phyloP scores from a whole-genome alignment of 1,140 invertebrate genomes.

The Bombus pascuorum region DNA sequence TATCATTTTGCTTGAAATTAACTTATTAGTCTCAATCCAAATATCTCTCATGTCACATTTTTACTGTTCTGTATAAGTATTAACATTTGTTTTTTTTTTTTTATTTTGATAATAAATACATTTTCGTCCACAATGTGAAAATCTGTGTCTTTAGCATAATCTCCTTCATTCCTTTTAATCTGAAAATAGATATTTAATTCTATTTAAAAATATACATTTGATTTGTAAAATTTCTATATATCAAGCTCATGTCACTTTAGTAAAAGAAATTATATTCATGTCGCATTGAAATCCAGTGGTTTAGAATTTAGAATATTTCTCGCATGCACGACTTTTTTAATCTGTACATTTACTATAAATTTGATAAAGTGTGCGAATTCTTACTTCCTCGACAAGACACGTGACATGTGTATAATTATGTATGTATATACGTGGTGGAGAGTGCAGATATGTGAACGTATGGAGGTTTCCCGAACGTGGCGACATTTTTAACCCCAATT shows the following conservation, averaged over 20 bases:
- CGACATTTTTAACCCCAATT: background rate
- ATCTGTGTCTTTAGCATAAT: background rate
- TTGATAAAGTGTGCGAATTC: background rate
- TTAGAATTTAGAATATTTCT: background rate
- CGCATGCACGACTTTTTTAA: constrained; percentile 8
- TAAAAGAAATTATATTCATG: background rate
- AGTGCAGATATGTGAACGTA: background rate
- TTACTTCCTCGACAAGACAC: no score
- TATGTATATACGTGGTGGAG: background rate
- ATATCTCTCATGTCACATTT: background rate
- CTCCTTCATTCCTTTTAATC: background rate
- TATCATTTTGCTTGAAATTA: background rate
- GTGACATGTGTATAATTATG: background rate
- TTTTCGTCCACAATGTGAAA: background rate
- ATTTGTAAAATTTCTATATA: background rate
- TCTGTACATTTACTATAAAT: background rate
- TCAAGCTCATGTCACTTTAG: background rate
- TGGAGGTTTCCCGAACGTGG: background rate
- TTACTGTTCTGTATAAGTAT: background rate
- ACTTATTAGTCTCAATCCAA: background rate
- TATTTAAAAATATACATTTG: background rate
- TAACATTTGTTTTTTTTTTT: background rate
- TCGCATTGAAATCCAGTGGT: background rate
- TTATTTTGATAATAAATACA: background rate
- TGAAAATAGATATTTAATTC: background rate